A percentile compares a stretch with the other conserved stretches of the same genome.
Evolutionary conservation across 2,797 vertebrate genomes (phyloP).

Genomic region (Anas acuta): DNA sequence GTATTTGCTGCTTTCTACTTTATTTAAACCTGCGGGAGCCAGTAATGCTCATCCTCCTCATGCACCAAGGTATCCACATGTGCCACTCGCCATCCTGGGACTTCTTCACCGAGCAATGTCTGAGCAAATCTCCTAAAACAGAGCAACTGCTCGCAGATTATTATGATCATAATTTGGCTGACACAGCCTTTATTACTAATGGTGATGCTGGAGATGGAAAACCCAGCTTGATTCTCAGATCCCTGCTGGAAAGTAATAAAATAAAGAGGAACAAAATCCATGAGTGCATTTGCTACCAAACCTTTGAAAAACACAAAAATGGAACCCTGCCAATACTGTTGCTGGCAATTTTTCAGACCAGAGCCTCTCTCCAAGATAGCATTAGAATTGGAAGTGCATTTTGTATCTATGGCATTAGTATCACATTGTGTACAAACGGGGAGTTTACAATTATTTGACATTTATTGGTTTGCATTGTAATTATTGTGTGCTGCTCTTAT

Average conservation of each 20-base stretch:
- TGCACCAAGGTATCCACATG: neutral
- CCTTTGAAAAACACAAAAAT: slow-evolving; percentile 49
- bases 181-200: neutral
- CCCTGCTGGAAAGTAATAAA: slow-evolving; percentile 48
- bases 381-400: neutral
- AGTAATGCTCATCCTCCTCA: fast-evolving
- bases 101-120: neutral
- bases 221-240: slow-evolving; percentile 41
- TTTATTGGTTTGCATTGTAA: neutral
- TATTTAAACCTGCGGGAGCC: neutral
- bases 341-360: slow-evolving; percentile 22
- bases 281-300: slow-evolving; percentile 26
- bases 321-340: slow-evolving; percentile 45
- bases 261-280: slow-evolving; percentile 33
- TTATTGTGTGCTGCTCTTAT: neutral
- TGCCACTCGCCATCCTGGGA: neutral
- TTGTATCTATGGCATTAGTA: neutral
- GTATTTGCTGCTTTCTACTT: neutral
- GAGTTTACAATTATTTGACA: neutral
- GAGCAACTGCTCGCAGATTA: neutral
- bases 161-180: slow-evolving; percentile 17
- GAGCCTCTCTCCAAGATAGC: neutral
- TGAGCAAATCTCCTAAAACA: slow-evolving; percentile 6
- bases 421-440: neutral
- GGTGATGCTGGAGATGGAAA: slow-evolving; percentile 18